Base-by-base conservation (phyloP, 2,888 invertebrate genomes). In the Bembecia ichneumoniformis region DNA sequence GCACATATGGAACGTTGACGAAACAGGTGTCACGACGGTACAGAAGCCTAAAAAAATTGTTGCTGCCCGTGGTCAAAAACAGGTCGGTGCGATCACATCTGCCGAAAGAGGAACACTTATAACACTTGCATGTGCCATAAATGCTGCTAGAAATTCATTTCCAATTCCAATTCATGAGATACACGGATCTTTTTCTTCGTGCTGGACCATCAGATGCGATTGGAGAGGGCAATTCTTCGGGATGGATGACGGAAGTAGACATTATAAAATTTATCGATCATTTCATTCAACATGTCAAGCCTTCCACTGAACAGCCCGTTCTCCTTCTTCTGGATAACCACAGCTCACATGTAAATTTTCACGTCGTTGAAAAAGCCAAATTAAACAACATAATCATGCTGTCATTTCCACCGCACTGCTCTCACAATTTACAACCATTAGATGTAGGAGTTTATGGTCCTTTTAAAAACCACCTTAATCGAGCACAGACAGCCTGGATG, bases 241-340 rank as follows among this genome's bases (percentile, higher is more conserved):
- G 70, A 11, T 73, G 69, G 72, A 69, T 69, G 63, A 56, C 55
- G 14, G 60, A 47, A 20, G 51, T 50, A 17, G 57, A 63, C 46
- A 70, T 71, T 43, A 20, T 55, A 3, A 49, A 54, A 35, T 73
- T 62, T 54, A 49, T 69, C 40, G 51, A 70, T 13, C 67, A 73
- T 54, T 74, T 74, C 52, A 52, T 60, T 28, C 60, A 64, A 45
- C 49, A 60, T 35, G 48, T 47, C 0, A 58, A 54, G 46, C 53
- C 58, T 4, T 54, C 58, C 15, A 47, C 49, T 46, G 52, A 59
- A 44, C 48, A 60, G 3, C 60, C 60, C 40, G 63, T 64, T 14
- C 52, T 72, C 10, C 49, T 72, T 15, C 28, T 70, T 4, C 53
- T 71, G 2, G 68, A 71, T 49, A 71, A 71, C 50, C 70, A 71